These are phyloP conservation scores for Thalassophryne amazonica DNA, from an alignment of 2,797 vertebrate species.

Conservation along the genomic window DNA sequence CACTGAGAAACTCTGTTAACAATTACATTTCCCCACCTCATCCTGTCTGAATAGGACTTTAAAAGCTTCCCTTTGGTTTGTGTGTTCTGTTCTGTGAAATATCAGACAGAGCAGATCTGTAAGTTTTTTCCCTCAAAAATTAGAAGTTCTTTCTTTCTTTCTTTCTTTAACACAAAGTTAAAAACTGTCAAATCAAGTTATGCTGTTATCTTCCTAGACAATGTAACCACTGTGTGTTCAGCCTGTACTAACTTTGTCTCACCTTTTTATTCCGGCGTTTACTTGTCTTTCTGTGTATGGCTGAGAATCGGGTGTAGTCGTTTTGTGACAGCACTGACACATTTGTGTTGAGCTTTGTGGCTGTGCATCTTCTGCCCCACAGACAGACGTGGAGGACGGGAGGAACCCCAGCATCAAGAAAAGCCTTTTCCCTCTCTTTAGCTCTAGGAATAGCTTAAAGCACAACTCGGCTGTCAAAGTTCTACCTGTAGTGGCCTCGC, in stretches of 20 bases:
- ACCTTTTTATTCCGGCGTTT: not conserved
- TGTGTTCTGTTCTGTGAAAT: too few species aligned
- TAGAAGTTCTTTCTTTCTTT: too few species aligned
- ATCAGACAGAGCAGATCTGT: too few species aligned
- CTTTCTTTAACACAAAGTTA: too few species aligned
- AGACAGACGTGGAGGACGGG: constrained; percentile 92
- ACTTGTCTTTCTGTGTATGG: not conserved
- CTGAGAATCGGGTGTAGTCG: constrained; percentile 4
- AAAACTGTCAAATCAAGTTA: too few species aligned
- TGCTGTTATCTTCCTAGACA: too few species aligned
- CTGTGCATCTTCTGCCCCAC: constrained; percentile 91
- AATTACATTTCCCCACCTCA: too few species aligned
- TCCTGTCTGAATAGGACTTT: too few species aligned
- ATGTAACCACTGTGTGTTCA: too few species aligned
- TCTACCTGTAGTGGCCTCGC: constrained; percentile 95
- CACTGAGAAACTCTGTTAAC: too few species aligned
- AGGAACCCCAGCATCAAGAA: constrained; percentile 99
- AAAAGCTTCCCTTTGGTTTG: too few species aligned
- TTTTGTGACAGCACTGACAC: constrained; percentile 4
- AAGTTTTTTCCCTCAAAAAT: too few species aligned
- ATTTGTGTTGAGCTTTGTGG: constrained; percentile 66
- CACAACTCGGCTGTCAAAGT: constrained; percentile 98
- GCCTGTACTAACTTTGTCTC: not conserved
- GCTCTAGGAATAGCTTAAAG: constrained; percentile 99
- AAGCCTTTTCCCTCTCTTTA: constrained; percentile 99